phyloP scores from a whole-genome alignment of 2,888 invertebrate species.

The Archips xylosteana region DNA sequence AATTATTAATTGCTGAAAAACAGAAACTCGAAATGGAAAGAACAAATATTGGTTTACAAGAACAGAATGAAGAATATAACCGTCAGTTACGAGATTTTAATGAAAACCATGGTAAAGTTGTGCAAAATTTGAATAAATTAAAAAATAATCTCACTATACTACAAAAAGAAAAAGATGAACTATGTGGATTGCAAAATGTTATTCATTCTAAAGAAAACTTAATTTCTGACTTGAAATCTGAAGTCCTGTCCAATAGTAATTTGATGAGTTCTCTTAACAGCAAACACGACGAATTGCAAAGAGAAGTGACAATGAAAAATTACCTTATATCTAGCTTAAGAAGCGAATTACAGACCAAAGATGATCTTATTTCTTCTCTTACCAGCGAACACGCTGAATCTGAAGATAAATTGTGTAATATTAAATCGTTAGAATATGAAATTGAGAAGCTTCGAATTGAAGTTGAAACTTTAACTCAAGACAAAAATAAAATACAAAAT shows the following conservation, averaged over 20 bases:
- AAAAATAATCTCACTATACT: constrained; percentile 14
- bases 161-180: constrained; percentile 39
- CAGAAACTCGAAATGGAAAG: constrained; percentile 51
- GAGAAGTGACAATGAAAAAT: constrained; percentile 15
- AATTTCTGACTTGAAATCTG: constrained; percentile 45
- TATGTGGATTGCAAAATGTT: constrained; percentile 43
- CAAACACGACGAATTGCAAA: neutral
- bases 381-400: constrained; percentile 50
- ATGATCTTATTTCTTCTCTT: constrained; percentile 51
- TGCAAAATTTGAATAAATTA: constrained; percentile 45
- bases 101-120: constrained; percentile 52
- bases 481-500: constrained; percentile 35
- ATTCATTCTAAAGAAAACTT: constrained; percentile 54
- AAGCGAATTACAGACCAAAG: constrained; percentile 18
- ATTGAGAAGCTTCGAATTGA: constrained; percentile 46
- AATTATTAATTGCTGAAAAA: constrained; percentile 51
- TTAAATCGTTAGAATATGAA: constrained; percentile 53
- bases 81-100: constrained; percentile 50
- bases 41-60: constrained; percentile 44
- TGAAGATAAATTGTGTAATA: constrained; percentile 55
- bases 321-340: constrained; percentile 26
- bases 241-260: neutral
- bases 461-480: constrained; percentile 44
- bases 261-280: neutral
- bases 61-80: constrained; percentile 46